Evolutionary conservation across 2,888 invertebrate species (phyloP).

Genomic region (Hydraecia micacea): DNA sequence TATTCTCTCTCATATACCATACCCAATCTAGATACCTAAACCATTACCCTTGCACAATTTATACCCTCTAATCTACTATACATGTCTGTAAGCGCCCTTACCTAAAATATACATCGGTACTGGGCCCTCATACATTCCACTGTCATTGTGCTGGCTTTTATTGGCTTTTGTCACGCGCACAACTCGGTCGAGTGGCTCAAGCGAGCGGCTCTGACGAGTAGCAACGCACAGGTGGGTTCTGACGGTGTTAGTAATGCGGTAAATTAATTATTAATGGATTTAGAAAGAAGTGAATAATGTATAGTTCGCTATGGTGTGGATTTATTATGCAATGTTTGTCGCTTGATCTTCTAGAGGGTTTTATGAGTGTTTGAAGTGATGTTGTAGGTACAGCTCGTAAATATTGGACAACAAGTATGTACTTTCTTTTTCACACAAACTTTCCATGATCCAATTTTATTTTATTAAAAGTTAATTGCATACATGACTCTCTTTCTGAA

Average conservation of each 20-base stretch:
- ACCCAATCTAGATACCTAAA: conserved; percentile 36
- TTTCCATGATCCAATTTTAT: not conserved
- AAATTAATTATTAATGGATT: conserved; percentile 51
- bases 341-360: conserved; percentile 13
- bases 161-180: conserved; percentile 77
- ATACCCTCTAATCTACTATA: conserved; percentile 57
- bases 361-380: not conserved
- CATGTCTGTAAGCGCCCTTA: conserved; percentile 65
- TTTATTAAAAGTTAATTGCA: not conserved
- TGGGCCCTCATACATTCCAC: conserved; percentile 75
- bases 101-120: conserved; percentile 67
- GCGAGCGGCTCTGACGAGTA: conserved; percentile 53
- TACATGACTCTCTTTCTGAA: not conserved
- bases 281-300: conserved; percentile 33
- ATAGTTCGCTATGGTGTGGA: conserved; percentile 25
- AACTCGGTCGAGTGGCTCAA: conserved; percentile 56
- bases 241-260: conserved; percentile 34
- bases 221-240: conserved; percentile 59
- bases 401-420: too few species aligned
- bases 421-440: not conserved
- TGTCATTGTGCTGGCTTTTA: conserved; percentile 77
- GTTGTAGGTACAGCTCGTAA: not conserved
- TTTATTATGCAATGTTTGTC: conserved; percentile 23
- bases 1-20: conserved; percentile 20
- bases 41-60: conserved; percentile 62